Evolutionary conservation across 2,113 vertebrate species (phyloP), one percentile per base, ranked within the genome.

Genomic region (Neolamprologus sp.): DNA sequence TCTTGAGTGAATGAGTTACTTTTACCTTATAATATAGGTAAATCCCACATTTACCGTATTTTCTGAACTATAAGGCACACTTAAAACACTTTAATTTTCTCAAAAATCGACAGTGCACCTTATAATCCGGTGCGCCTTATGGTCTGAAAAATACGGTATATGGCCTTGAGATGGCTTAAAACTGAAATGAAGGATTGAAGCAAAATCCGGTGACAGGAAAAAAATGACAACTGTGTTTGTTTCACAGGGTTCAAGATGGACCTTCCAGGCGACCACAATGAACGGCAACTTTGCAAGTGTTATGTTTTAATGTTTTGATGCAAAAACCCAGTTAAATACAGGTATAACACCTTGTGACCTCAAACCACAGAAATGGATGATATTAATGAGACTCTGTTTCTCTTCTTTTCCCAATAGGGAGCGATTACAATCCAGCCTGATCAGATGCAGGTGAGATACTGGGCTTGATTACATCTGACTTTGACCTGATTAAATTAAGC

Each of bases 241-340:
- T 80, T 68, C 85, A 7, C 93, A 99, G 98, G 98, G 98, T 4
- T 99, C 98, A 23, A 97, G 98, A 87, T 99, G 98, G 98, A 99
- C 98, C 2, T 94, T 99, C n/a, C 98, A 99, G 93, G 98, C 98
- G 7, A 97, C 98, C 37, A 96, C 94, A 5, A 98, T 99, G 98
- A 26, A 96, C n/a, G 98, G 98, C 6, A 83, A 97, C 92, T 97
- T 99, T 92, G 98, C 99, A 95, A 94, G 98, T 97, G 47, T 33
- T 28, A 53, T 6, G 5, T 21, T 53, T 35, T 28, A 9, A 5
- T 42, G 13, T 40, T 23, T 30, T n/a, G 40, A 75, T 75, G 40
- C 23, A 28, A 75, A 75, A 23, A 75, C 23, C 0, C 13, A 45
- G 35, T 45, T 45, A 73, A 73, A 73, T 73, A 35, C 30, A 65